A percentile compares a stretch with the other conserved stretches of the same genome.
These are phyloP conservation scores for Pelobates fuscus DNA, from an alignment of 2,113 vertebrate genomes.

Conservation along the genomic window DNA sequence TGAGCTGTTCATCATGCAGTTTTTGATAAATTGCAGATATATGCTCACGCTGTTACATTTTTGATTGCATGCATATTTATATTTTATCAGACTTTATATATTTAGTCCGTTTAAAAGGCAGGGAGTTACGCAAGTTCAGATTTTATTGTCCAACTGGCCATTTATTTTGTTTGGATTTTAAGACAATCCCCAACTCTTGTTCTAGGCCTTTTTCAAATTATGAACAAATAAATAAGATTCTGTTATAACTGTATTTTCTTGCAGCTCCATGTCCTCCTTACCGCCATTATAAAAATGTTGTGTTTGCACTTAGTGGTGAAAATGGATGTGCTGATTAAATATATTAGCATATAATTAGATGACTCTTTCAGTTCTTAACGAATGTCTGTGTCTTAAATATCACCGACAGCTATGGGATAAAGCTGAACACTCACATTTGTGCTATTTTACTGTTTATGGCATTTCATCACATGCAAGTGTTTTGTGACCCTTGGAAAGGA, in stretches of 20 bases:
- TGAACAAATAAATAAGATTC: constrained; percentile 8
- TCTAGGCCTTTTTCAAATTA: not conserved
- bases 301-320: constrained; percentile 33
- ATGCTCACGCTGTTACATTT: not conserved
- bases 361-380: constrained; percentile 48
- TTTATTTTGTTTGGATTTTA: not conserved
- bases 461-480: constrained; percentile 40
- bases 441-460: constrained; percentile 43
- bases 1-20: not conserved
- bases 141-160: not conserved
- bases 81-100: not conserved
- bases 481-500: constrained; percentile 38
- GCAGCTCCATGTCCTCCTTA: constrained; percentile 9
- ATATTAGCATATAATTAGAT: constrained; percentile 47
- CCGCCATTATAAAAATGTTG: constrained; percentile 28
- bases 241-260: constrained; percentile 4
- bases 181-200: too few relatives aligned
- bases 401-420: constrained; percentile 49
- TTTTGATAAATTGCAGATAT: not conserved
- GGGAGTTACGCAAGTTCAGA: not conserved
- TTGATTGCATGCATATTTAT: constrained; percentile 19
- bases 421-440: constrained; percentile 47
- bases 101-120: not conserved
- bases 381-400: constrained; percentile 45
- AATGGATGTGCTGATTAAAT: constrained; percentile 39